Evolutionary conservation across 2,797 vertebrate genomes (phyloP).

Genomic region (Sebastiscus tertius): DNA sequence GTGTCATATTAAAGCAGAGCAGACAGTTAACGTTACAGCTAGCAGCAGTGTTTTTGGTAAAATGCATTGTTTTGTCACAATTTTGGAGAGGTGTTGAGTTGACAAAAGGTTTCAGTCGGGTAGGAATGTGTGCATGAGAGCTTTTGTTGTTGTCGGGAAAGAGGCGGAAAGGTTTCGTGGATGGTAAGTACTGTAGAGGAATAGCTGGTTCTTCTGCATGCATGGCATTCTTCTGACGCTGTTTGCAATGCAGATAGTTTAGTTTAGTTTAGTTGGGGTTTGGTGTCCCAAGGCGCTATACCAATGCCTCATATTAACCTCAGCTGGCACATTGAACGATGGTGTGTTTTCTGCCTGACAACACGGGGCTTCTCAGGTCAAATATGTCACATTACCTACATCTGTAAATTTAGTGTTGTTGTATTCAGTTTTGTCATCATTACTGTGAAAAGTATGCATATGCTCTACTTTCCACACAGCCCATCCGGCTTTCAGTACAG

Average conservation of each 20-base stretch:
- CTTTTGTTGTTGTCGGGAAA: slow-evolving; percentile 28
- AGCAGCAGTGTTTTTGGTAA: not conserved
- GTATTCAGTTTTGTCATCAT: not conserved
- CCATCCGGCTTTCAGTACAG: not conserved
- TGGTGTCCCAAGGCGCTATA: not conserved
- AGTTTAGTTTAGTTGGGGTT: slow-evolving; percentile 35
- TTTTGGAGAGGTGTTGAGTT: not conserved
- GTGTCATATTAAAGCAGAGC: not conserved
- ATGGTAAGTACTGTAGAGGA: slow-evolving; percentile 34
- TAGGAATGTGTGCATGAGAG: slow-evolving; percentile 30
- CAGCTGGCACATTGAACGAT: no score
- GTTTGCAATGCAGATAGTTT: slow-evolving; percentile 57
- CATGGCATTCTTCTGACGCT: slow-evolving; percentile 65
- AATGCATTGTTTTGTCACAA: not conserved
- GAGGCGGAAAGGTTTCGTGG: slow-evolving; percentile 47
- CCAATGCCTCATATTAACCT: not conserved
- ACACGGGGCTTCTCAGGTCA: not conserved
- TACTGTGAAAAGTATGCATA: not conserved
- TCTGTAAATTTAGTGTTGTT: not conserved
- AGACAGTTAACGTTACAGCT: not conserved
- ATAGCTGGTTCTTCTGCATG: slow-evolving; percentile 77
- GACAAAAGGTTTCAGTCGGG: not conserved
- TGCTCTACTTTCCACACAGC: not conserved
- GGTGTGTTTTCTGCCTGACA: not conserved
- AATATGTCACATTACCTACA: not conserved